Evolutionary conservation across 30 jellyfish, hydroid and myxozoan species (phyloP), one percentile per base, ranked within the genome.

Genomic region (Mastigias papua): DNA sequence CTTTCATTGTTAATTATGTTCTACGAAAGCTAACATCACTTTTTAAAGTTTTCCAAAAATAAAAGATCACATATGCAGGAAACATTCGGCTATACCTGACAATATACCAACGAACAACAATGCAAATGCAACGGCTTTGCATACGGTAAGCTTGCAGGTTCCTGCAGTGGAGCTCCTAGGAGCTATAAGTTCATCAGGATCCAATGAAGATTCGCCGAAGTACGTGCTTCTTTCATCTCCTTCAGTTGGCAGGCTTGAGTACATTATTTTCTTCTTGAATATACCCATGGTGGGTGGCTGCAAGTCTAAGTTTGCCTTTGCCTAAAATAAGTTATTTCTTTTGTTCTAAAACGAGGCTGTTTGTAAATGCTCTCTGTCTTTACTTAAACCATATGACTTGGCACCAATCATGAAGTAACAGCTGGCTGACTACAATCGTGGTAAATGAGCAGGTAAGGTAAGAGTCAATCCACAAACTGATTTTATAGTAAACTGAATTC

Each of bases 151-250:
- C 48, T 83, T 69, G 65, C 92, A 70, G n/a, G 29, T 26, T 2
- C 75, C 63, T 0, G 13, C 16, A 1, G 26, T 13, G 16, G 77
- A 34, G 0, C 34, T 48, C 29, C 26, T 51, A 17, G 67, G 9
- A 64, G 29, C 33, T 1, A 16, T 51, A 4, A 21, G 13, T 23
- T 34, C 82, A 0, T 61, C 80, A 10, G 29, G 78, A 0, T 28
- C 80, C 22, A 69, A 60, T 6, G 77, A 49, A 49, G 82, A 63
- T 33, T 69, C 85, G 31, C 82, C 92, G 70, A 30, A 83, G 64
- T 83, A 83, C 21, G 68, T 16, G 68, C 86, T 75, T 0, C 80
- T 34, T 26, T 73, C 92, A 23, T 83, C 92, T 32, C 28, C 86
- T 61, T 23, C 73, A n/a, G 61, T 54, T 1, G 73, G 48, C 25